These are phyloP conservation scores for Gymnocephalus cernua DNA, from an alignment of 2,113 vertebrate genomes.

Conservation along the genomic window DNA sequence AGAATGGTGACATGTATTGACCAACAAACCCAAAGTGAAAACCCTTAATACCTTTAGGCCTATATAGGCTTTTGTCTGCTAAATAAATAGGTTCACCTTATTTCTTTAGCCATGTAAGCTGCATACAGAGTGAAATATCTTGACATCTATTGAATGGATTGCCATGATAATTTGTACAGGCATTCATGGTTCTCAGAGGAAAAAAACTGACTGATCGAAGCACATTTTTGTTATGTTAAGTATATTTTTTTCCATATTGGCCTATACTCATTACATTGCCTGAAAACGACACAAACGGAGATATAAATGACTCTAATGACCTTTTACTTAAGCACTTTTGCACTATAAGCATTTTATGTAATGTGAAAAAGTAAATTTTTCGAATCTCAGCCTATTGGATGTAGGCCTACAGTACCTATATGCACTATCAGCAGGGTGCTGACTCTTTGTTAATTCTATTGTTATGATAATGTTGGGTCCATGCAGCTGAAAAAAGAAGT, in stretches of 20 bases:
- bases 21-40: not conserved
- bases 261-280: not conserved
- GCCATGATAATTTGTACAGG: not conserved
- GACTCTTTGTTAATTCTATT: not conserved
- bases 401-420: not conserved
- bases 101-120: not conserved
- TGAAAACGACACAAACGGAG: not conserved
- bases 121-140: not conserved
- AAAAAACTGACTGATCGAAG: too few relatives aligned
- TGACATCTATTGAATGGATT: not conserved
- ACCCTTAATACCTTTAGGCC: not conserved
- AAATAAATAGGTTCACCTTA: not conserved
- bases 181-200: too few relatives aligned
- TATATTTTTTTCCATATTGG: not conserved
- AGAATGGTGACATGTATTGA: not conserved
- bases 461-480: not conserved
- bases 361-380: not conserved
- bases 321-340: slow-evolving; percentile 2
- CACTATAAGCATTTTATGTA: not conserved
- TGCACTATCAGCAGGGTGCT: slow-evolving; percentile 1
- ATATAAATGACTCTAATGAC: not conserved
- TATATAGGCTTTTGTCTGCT: not conserved
- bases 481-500: not conserved
- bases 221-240: not conserved
- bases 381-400: not conserved